These are phyloP conservation scores for Drosophila anceps DNA, from an alignment of 2,888 invertebrate species.

Conservation along the genomic window DNA sequence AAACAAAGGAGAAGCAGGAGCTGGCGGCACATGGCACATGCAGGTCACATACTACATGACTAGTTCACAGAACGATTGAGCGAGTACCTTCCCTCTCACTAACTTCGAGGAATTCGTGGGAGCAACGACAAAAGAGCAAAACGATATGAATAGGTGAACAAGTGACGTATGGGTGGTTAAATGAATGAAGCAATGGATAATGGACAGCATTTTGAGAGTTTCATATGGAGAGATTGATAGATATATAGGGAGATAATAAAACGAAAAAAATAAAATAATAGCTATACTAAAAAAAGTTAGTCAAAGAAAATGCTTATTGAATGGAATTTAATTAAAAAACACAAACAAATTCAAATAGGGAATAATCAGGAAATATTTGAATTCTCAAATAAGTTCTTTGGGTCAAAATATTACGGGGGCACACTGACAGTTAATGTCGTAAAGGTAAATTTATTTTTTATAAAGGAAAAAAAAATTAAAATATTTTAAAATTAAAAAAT, in stretches of 20 bases:
- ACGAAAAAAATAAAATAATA: background rate
- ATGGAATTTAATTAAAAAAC: background rate
- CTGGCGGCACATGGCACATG: slow-evolving; percentile 31
- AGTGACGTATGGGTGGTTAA: background rate
- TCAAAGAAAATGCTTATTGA: background rate
- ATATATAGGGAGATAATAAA: background rate
- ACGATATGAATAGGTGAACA: slow-evolving; percentile 7
- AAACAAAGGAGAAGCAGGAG: slow-evolving; percentile 12
- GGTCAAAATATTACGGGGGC: background rate
- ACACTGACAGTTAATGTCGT: too few species aligned
- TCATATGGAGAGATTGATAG: background rate
- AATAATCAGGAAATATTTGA: too few species aligned
- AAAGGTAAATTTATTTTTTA: too few species aligned
- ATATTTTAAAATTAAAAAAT: too few species aligned
- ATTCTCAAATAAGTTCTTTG: too few species aligned
- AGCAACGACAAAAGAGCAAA: background rate
- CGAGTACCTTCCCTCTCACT: slow-evolving; percentile 13
- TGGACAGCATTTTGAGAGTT: background rate
- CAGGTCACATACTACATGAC: slow-evolving; percentile 51
- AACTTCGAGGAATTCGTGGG: slow-evolving; percentile 31
- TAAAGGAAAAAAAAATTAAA: too few species aligned
- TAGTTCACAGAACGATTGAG: slow-evolving; percentile 23
- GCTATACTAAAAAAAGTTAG: background rate
- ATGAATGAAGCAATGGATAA: background rate
- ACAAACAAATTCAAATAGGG: too few species aligned